These are phyloP conservation scores for Cylas formicarius DNA, from an alignment of 1,140 invertebrate genomes.

Conservation along the genomic window DNA sequence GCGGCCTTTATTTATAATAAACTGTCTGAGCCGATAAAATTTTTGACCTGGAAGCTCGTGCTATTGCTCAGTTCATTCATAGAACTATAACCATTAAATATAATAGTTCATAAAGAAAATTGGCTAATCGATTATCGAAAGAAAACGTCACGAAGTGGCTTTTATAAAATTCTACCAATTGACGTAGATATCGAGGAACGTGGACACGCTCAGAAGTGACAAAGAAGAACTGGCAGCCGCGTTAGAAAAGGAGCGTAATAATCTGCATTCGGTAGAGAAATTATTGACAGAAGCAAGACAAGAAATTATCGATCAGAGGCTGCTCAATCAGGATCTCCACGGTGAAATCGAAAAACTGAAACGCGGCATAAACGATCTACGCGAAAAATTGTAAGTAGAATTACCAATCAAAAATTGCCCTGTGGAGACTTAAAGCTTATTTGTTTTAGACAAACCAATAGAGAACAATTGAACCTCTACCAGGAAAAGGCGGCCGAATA, in stretches of 20 bases:
- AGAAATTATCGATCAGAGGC: constrained; percentile 46
- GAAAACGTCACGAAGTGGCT: background rate
- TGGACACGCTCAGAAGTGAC: constrained; percentile 41
- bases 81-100: background rate
- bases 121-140: background rate
- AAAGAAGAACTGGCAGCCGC: constrained; percentile 42
- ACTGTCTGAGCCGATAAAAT: too few species aligned
- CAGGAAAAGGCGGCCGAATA: constrained; percentile 50
- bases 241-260: constrained; percentile 43
- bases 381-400: constrained; percentile 47
- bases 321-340: constrained; percentile 47
- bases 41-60: too few species aligned
- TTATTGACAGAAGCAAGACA: constrained; percentile 45
- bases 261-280: constrained; percentile 45
- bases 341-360: constrained; percentile 45
- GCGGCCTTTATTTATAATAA: too few species aligned
- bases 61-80: background rate
- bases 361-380: constrained; percentile 43
- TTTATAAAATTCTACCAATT: constrained; percentile 1
- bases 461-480: constrained; percentile 47
- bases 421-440: background rate
- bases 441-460: constrained; percentile 43
- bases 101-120: background rate
- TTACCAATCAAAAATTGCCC: constrained; percentile 4
- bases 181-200: constrained; percentile 19